phyloP scores from a whole-genome alignment of 2,888 invertebrate genomes.

The Crocallis elinguaria region DNA sequence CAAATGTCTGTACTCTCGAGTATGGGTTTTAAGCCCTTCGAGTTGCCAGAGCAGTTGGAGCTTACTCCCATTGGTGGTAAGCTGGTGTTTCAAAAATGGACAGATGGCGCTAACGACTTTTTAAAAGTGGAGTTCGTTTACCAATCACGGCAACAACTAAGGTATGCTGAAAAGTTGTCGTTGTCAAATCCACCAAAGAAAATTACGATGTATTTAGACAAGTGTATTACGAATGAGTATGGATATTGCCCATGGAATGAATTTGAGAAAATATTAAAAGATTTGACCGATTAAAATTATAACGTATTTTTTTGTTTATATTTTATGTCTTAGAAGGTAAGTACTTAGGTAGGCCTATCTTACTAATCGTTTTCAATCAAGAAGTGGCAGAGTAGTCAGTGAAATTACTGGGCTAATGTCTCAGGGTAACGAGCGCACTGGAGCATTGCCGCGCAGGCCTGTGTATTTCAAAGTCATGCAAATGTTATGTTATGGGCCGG shows the following conservation, averaged over 20 bases:
- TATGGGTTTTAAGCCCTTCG: conserved; percentile 54
- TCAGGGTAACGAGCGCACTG: too few species aligned
- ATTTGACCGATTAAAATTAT: neutral
- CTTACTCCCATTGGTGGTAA: conserved; percentile 69
- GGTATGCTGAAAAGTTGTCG: conserved; percentile 47
- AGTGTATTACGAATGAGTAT: conserved; percentile 47
- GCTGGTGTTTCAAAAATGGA: conserved; percentile 70
- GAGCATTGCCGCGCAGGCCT: too few species aligned
- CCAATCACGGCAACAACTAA: conserved; percentile 54
- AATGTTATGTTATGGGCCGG: too few species aligned
- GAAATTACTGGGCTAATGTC: too few species aligned
- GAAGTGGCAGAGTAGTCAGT: too few species aligned
- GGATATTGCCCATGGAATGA: conserved; percentile 64
- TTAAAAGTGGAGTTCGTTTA: conserved; percentile 68
- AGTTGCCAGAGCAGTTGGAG: conserved; percentile 58
- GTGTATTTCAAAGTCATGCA: too few species aligned
- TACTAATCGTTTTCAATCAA: too few species aligned
- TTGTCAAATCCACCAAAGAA: conserved; percentile 52
- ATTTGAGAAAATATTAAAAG: conserved; percentile 36
- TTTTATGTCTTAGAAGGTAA: too few species aligned
- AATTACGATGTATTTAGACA: conserved; percentile 49
- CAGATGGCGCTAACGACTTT: conserved; percentile 45
- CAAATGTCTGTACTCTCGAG: conserved; percentile 53
- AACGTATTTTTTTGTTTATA: neutral
- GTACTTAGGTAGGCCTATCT: too few species aligned